Base-by-base conservation (phyloP, 2,797 vertebrate species). In the Coilia nasus region DNA sequence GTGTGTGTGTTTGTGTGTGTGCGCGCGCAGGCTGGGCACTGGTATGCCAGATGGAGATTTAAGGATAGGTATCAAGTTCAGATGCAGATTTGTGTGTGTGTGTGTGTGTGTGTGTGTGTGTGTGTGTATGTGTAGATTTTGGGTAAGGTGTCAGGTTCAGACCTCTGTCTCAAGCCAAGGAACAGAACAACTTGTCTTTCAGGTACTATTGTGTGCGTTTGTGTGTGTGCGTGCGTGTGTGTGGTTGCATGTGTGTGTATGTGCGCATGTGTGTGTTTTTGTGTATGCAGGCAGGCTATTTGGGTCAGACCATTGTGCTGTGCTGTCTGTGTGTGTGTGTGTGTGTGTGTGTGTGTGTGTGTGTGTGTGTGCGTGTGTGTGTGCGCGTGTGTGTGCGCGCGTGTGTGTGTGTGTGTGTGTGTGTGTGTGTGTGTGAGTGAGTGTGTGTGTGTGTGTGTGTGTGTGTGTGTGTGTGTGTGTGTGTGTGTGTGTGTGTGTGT, bases 171-270 rank as follows among this genome's bases (percentile, higher is more conserved):
- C 6, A 4, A 6, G 14, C 64, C 31, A 3, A 71, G 64, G 31
- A 31, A 17, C 64, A 71, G 64, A 35, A 71, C 64, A 71, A 71
- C 64, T 71, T 28, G 64, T 71, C 64, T 71, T 71, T 12, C 64
- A 71, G 64, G 64, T 71, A 25, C 64, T 25, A 17, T 71, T 71
- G 64, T 71, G 28, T 71, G 64, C 35, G 64, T 67, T 25, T 67
- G 62, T 31, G 64, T 71, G 25, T 71, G 28, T 71, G 10, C 14
- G 64, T 67, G 64, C 4, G 28, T 35, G 64, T 17, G 62, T 67
- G 62, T 67, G 25, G 14, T 21, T 67, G 23, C n/a, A 21, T 67
- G 62, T 31, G 23, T 64, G 62, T 28, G 23, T 11, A 6, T 28
- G 2, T 28, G 9, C 25, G 23, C 11, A n/a, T 64, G 23, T 64